Evolutionary conservation across 2,888 invertebrate genomes (phyloP).

Genomic region (Drosophila gaucha): DNA sequence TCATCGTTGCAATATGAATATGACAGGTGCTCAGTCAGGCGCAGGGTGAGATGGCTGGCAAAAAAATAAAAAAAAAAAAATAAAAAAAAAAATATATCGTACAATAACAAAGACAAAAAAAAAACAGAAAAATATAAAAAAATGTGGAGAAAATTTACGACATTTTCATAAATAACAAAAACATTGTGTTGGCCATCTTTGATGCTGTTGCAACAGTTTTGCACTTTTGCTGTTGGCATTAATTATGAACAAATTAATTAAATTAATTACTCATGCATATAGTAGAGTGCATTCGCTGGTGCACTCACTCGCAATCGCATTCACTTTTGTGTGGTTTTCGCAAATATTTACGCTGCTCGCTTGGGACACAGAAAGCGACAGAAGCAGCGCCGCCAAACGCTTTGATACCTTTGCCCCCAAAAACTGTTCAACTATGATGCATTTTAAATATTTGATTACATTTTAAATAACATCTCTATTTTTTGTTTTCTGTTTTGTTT

Average conservation of each 20-base stretch:
- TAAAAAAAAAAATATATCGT: background rate
- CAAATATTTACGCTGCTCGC: slow-evolving; percentile 61
- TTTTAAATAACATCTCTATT: slow-evolving; percentile 41
- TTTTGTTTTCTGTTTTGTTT: slow-evolving; percentile 8
- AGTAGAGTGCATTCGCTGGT: slow-evolving; percentile 42
- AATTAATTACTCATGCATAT: slow-evolving; percentile 70
- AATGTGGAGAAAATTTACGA: slow-evolving; percentile 39
- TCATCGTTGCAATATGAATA: slow-evolving; percentile 56
- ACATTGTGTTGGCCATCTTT: slow-evolving; percentile 19
- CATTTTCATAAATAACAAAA: slow-evolving; percentile 58
- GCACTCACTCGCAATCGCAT: slow-evolving; percentile 29
- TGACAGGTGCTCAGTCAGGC: slow-evolving; percentile 49
- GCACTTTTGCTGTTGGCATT: slow-evolving; percentile 53
- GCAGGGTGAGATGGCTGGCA: background rate
- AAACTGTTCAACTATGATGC: slow-evolving; percentile 35
- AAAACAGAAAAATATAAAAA: slow-evolving; percentile 8
- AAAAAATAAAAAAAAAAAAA: background rate
- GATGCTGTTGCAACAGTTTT: slow-evolving; percentile 45
- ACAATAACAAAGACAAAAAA: slow-evolving; percentile 8
- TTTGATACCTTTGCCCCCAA: slow-evolving; percentile 42
- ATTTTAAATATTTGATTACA: slow-evolving; percentile 58
- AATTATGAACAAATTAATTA: slow-evolving; percentile 74
- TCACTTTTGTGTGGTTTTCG: slow-evolving; percentile 55
- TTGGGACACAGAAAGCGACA: slow-evolving; percentile 25
- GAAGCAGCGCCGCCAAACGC: slow-evolving; percentile 11